Base-by-base conservation (phyloP, 2,888 invertebrate genomes). In the Phaedon cochleariae region DNA sequence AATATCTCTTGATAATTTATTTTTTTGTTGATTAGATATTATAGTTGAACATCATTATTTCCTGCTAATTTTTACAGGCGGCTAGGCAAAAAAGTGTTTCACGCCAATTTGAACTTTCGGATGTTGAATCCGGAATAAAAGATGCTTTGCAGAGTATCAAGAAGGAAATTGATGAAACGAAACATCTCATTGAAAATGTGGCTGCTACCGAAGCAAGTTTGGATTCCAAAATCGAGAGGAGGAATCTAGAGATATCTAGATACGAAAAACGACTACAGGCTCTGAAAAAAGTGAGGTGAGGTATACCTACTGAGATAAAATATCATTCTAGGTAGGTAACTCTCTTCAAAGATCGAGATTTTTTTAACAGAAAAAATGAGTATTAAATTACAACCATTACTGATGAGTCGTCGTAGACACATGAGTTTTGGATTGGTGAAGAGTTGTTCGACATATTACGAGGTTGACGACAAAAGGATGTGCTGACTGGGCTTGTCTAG, bases 201-300 rank as follows among this genome's bases (percentile, higher is more conserved):
- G 91, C 94, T 21, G 91, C 92, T 7, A 96, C 95, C 76, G 95
- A 97, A 81, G 91, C 93, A 29, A 95, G 91, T 69, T 85, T 98
- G 1, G 96, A 96, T 77, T 89, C 92, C 9, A 97, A 98, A 86
- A 91, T 98, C 64, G 97, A 97, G 80, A 90, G 98, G 64, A 91
- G 96, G 72, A 89, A 90, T 72, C 90, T 91, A 0, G 99, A 99
- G 80, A 86, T 98, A 71, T 95, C 96, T 75, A 87, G 99, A 59
- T 96, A 96, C 71, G 94, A 95, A 82, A 98, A 98, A 83, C 87
- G 99, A 34, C 85, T 98, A 52, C 93, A 94, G 77, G 96, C 98
- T 0, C 86, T 99, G 74, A 95, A 96, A 84, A 97, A 95, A 88
- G 97, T 98, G 70, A 91, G 96, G 92, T 92, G 72, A 79, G 62